Conservation (phyloP, 2,797 vertebrate genomes). For the Crotalus adamanteus region DNA sequence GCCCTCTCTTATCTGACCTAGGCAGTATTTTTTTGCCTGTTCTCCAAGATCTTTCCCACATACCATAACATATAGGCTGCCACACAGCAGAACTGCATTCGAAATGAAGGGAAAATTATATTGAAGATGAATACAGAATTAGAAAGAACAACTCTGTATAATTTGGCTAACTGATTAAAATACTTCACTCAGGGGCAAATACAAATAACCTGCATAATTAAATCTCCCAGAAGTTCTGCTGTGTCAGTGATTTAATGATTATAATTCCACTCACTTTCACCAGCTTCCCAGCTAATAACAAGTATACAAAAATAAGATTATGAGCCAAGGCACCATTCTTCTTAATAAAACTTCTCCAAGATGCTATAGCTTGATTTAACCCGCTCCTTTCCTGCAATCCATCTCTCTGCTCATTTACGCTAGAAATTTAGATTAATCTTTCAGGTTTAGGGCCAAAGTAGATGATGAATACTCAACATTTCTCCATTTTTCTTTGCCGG, state of each 20-base stretch:
- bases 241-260: neutral
- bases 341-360: neutral
- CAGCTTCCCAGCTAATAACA: neutral
- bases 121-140: neutral
- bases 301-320: neutral
- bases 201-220: constrained; percentile 11
- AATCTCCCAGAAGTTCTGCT: neutral
- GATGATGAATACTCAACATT: neutral
- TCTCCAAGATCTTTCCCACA: neutral
- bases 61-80: neutral
- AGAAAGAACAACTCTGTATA: neutral
- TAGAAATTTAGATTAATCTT: neutral
- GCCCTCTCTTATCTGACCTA: neutral
- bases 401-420: neutral
- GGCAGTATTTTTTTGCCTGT: neutral
- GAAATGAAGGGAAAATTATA: neutral
- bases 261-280: neutral
- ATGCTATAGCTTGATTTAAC: too few relatives aligned
- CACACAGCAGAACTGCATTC: neutral
- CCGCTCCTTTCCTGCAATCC: neutral
- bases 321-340: too few relatives aligned
- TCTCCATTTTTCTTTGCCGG: neutral
- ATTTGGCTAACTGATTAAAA: neutral
- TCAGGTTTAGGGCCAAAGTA: neutral
- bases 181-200: neutral